These are phyloP conservation scores for Adela reaumurella DNA, from an alignment of 2,888 invertebrate species.

Conservation along the genomic window DNA sequence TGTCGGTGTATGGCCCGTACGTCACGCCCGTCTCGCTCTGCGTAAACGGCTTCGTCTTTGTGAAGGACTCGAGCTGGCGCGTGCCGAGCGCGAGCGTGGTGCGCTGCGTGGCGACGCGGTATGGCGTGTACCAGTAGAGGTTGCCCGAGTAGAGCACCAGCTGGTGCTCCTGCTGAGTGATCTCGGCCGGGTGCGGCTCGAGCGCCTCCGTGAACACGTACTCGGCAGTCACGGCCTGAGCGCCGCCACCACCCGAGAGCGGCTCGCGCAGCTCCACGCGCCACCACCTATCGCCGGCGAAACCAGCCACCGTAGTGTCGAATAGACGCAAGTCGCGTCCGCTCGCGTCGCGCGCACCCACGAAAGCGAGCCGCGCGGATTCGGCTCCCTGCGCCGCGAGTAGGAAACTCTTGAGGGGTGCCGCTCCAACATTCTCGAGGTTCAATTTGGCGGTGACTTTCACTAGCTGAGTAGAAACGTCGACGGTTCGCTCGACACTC, in stretches of 20 bases:
- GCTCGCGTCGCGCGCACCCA: conserved; percentile 64
- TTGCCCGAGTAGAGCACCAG: conserved; percentile 84
- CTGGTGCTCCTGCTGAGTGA: conserved; percentile 92
- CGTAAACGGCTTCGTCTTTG: conserved; percentile 75
- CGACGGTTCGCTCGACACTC: conserved; percentile 83
- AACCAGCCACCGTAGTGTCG: conserved; percentile 50
- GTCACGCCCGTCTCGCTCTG: conserved; percentile 76
- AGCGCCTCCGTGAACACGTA: conserved; percentile 73
- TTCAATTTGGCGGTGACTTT: conserved; percentile 78
- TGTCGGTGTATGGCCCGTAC: conserved; percentile 86
- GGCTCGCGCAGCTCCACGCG: conserved; percentile 60
- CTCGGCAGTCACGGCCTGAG: conserved; percentile 63
- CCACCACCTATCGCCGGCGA: conserved; percentile 48
- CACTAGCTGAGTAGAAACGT: conserved; percentile 84
- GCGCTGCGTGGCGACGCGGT: conserved; percentile 74
- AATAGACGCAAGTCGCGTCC: conserved; percentile 55
- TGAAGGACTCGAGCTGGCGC: conserved; percentile 76
- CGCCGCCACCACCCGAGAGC: conserved; percentile 55
- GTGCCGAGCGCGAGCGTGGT: conserved; percentile 76
- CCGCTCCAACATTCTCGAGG: conserved; percentile 78
- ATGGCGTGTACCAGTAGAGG: conserved; percentile 81
- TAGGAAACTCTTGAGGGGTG: conserved; percentile 65
- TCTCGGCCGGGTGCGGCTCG: conserved; percentile 80
- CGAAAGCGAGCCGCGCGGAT: conserved; percentile 66
- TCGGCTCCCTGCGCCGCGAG: conserved; percentile 64